Conservation (phyloP, 2,888 invertebrate species). For the Kryphioiulus occultus region DNA sequence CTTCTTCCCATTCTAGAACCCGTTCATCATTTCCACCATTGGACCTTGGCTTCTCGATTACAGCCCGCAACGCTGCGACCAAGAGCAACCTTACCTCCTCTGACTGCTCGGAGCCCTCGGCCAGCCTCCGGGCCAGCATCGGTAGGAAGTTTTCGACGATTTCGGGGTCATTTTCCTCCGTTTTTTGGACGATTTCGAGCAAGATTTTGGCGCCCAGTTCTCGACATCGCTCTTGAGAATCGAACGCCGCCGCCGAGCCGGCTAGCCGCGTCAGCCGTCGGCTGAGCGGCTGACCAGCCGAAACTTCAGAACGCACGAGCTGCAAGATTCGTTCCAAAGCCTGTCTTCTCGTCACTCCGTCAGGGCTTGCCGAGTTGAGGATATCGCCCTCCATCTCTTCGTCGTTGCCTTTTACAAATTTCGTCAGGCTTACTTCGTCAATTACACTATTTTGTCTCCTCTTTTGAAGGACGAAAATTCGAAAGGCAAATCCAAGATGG, state of each 20-base stretch:
- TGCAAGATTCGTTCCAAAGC: not conserved
- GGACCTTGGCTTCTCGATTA: too few species aligned
- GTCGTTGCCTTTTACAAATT: too few species aligned
- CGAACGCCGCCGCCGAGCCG: not conserved
- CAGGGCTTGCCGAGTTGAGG: not conserved
- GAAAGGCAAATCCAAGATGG: too few species aligned
- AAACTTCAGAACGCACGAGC: not conserved
- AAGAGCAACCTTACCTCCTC: conserved; percentile 21
- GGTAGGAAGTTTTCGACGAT: not conserved
- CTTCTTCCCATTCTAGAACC: not conserved
- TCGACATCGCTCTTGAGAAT: not conserved
- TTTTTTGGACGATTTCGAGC: not conserved
- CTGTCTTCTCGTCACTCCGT: not conserved
- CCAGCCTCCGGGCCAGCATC: not conserved
- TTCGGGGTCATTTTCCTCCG: not conserved
- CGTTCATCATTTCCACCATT: too few species aligned
- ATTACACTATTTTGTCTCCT: too few species aligned
- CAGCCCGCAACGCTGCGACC: not conserved
- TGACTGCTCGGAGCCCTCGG: not conserved
- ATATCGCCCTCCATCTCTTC: too few species aligned
- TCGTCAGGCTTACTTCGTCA: too few species aligned
- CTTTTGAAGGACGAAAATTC: too few species aligned
- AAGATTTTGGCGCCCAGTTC: not conserved
- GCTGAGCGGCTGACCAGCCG: not conserved
- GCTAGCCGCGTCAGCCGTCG: not conserved